Evolutionary conservation across 2,113 vertebrate genomes (phyloP).

Genomic region (Trematocara macrostoma): DNA sequence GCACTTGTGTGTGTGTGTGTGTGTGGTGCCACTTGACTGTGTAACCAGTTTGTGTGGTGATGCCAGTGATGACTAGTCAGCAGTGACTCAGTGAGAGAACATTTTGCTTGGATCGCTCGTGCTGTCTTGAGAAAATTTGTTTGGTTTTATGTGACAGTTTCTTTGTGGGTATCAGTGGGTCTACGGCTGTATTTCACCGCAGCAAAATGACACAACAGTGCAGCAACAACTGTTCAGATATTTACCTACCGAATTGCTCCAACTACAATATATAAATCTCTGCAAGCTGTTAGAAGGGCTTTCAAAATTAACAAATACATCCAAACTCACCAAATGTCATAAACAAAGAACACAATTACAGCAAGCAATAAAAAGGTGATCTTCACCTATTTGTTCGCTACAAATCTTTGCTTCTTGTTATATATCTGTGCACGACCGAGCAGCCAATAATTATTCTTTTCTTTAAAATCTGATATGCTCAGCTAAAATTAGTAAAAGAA

Average conservation of each 20-base stretch:
- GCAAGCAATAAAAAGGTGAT: neutral
- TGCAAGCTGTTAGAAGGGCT: neutral
- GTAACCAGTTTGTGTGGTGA: slow-evolving; percentile 27
- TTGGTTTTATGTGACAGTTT: slow-evolving; percentile 49
- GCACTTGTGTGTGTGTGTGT: neutral
- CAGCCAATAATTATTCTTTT: neutral
- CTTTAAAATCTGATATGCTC: neutral
- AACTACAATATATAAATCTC: neutral
- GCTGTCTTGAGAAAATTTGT: slow-evolving; percentile 45
- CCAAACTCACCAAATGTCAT: neutral
- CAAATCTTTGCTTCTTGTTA: neutral
- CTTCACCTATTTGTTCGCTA: neutral
- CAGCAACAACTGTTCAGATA: neutral
- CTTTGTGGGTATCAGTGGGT: slow-evolving; percentile 34
- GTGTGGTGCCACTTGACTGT: slow-evolving; percentile 7
- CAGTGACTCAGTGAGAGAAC: slow-evolving; percentile 68
- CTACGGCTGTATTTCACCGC: slow-evolving; percentile 23
- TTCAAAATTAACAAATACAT: neutral
- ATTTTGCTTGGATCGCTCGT: slow-evolving; percentile 54
- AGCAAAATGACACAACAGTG: slow-evolving; percentile 21
- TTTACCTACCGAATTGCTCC: neutral
- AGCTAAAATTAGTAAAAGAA: neutral
- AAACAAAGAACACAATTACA: neutral
- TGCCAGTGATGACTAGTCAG: slow-evolving; percentile 46
- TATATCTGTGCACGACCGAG: neutral